Conservation (phyloP, 35 echinoderm and acorn worm genomes). For the Acanthaster planci region DNA sequence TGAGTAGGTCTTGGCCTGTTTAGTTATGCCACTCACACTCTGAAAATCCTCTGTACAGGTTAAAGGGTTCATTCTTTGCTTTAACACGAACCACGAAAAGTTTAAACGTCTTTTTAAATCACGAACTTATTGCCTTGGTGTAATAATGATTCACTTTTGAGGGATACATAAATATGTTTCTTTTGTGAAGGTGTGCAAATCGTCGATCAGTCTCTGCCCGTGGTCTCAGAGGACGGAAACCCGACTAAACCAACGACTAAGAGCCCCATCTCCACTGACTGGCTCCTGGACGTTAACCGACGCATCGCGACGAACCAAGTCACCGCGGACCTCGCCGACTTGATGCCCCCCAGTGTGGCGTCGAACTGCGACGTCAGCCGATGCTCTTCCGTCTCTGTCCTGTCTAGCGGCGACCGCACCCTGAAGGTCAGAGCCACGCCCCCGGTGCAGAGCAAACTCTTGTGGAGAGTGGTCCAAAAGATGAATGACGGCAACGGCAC, state of each 20-base stretch:
- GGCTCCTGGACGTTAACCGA: neutral
- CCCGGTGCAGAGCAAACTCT: neutral
- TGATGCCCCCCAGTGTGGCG: neutral
- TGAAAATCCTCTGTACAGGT: too few species aligned
- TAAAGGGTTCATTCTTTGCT: too few species aligned
- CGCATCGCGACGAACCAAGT: neutral
- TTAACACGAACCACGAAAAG: too few species aligned
- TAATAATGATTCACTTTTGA: too few species aligned
- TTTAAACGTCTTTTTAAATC: too few species aligned
- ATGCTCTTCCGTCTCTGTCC: neutral
- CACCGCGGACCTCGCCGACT: neutral
- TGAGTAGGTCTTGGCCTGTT: too few species aligned
- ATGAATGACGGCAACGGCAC: neutral
- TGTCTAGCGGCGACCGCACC: neutral
- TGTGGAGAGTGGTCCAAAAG: neutral
- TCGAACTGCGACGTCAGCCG: constrained; percentile 7
- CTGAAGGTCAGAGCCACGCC: neutral
- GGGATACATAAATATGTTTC: too few species aligned
- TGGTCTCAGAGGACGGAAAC: neutral
- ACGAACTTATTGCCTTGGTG: too few species aligned
- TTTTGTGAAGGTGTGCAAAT: too few species aligned
- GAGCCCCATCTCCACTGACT: neutral
- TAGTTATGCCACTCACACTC: too few species aligned
- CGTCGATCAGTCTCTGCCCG: neutral
- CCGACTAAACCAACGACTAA: neutral